Evolutionary conservation across 2,797 vertebrate genomes (phyloP).

Genomic region (Linurgus olivaceus): DNA sequence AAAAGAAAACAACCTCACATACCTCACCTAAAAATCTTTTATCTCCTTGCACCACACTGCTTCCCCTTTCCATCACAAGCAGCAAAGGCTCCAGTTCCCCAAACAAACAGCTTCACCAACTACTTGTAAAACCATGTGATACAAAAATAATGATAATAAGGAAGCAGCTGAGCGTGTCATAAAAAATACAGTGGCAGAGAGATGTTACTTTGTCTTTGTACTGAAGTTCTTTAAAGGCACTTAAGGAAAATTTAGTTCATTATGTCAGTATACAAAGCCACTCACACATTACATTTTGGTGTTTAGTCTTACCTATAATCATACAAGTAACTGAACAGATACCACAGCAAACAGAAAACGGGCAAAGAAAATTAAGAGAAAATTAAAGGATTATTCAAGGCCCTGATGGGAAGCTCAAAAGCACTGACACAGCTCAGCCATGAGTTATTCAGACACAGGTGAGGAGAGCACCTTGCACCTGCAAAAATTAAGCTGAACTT

Average conservation of each 20-base stretch:
- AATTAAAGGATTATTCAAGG: not conserved
- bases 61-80: not conserved
- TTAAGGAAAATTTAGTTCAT: not conserved
- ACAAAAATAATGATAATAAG: not conserved
- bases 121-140: not conserved
- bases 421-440: accelerated
- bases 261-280: not conserved
- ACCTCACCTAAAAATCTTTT: not conserved
- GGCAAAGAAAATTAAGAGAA: not conserved
- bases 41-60: not conserved
- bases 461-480: not conserved
- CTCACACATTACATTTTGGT: not conserved
- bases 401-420: not conserved
- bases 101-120: not conserved
- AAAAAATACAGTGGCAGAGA: not conserved
- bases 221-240: not conserved
- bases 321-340: not conserved
- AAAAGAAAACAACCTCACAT: not conserved
- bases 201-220: not conserved
- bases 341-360: not conserved
- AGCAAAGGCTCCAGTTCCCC: not conserved
- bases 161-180: not conserved
- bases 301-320: not conserved
- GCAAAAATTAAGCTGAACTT: not conserved
- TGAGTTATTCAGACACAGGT: not conserved